Base-by-base conservation (phyloP, 2,113 vertebrate species). In the Podarcis muralis region DNA sequence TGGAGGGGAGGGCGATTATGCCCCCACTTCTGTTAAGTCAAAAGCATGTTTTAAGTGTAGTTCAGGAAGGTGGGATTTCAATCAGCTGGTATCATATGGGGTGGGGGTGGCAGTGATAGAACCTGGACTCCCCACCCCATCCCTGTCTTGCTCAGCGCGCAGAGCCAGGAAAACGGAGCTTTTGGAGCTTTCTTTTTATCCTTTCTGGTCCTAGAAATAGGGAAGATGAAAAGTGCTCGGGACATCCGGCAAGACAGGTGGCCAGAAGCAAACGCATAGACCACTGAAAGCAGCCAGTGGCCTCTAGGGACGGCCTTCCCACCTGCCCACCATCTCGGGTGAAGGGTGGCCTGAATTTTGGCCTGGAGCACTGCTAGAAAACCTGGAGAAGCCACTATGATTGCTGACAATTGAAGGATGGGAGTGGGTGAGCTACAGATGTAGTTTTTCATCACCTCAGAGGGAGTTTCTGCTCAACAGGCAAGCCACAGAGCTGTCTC, bases 181-280 rank as follows among this genome's bases (percentile, higher is more conserved):
- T 40, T 8, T 71, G 48, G 48, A 11, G 11, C 13, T 71, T n/a
- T n/a, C 69, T 71, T n/a, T 15, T 71, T 13, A 71, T 27, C 30
- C 48, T 53, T 71, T 71, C 30, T 71, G 69, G 4, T 71, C 69
- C 69, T n/a, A n/a, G 69, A n/a, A 71, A 13, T n/a, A 30, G 27
- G 13, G 69, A 32, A 40, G 23, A 8, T 16, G 74, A 76, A 40
- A 22, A 35, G 23, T 20, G 3, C 3, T 40, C 32, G 18, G 85
- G 48, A 53, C 87, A 35, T 65, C 90, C 81, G 86, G 91, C 89
- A 91, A 82, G 69, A 66, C 92, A 62, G 18, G 18, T 20, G 59
- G 2, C 48, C 48, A 12, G 48, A 12, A 53, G 48, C 48, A 53
- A 53, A 53, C 2, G 9, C 11, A 53, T 11, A 11, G 48, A 53